These are phyloP conservation scores for Drosophila eugracilis DNA, from an alignment of 1,140 invertebrate genomes.

Conservation along the genomic window DNA sequence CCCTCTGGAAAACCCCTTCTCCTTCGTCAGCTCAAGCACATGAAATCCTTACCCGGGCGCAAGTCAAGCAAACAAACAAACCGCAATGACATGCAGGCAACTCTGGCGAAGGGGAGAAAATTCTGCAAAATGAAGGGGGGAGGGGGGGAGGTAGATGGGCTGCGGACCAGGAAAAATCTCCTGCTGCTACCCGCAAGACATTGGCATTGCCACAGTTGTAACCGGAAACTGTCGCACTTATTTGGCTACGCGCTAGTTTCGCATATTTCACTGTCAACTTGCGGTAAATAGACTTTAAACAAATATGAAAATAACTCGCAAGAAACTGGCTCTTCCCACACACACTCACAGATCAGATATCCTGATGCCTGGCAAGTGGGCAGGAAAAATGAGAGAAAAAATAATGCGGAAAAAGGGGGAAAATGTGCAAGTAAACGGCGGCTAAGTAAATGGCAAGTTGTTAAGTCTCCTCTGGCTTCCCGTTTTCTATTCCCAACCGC, in stretches of 20 bases:
- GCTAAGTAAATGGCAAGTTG: constrained; percentile 79
- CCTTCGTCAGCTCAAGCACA: constrained; percentile 64
- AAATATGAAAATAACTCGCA: constrained; percentile 82
- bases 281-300: constrained; percentile 83
- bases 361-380: constrained; percentile 35
- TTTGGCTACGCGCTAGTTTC: constrained; percentile 83
- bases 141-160: not conserved
- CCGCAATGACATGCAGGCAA: constrained; percentile 80
- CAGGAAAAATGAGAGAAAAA: constrained; percentile 69
- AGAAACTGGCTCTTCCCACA: constrained; percentile 46
- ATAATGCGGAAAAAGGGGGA: constrained; percentile 13
- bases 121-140: constrained; percentile 10
- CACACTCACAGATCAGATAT: constrained; percentile 27
- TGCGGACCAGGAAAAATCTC: constrained; percentile 53
- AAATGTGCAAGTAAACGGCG: constrained; percentile 79
- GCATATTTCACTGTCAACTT: constrained; percentile 83
- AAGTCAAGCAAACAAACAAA: constrained; percentile 83
- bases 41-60: constrained; percentile 81
- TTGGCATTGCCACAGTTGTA: constrained; percentile 80
- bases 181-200: constrained; percentile 49
- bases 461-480: constrained; percentile 54
- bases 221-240: constrained; percentile 83
- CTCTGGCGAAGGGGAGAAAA: constrained; percentile 26
- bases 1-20: not conserved
- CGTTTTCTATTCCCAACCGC: constrained; percentile 43